These are phyloP conservation scores for human (Homo sapiens) DNA, from an alignment of 2,113 vertebrate species.

Conservation along the genomic window GRCh38 chr18:76928501-76929000, in stretches of 20 bases:
- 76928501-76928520: not conserved
- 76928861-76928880: not conserved
- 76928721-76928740: accelerated
- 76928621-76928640: not conserved
- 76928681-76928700: not conserved
- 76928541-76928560: too few relatives aligned
- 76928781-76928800: accelerated
- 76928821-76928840: not conserved
- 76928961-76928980: not conserved
- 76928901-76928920: not conserved
- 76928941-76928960: not conserved
- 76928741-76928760: accelerated
- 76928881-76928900: not conserved
- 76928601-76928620: not conserved
- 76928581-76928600: not conserved
- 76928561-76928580: not conserved
- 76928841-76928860: not conserved
- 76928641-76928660: accelerated
- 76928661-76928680: accelerated
- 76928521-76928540: too few relatives aligned
- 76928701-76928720: accelerated
- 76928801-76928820: not conserved
- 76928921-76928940: not conserved
- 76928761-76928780: accelerated
- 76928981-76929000: not conserved